Evolutionary conservation across 2,888 invertebrate species (phyloP), one percentile per base, ranked within the genome.

Genomic region (Leptarthrus brevirostris): DNA sequence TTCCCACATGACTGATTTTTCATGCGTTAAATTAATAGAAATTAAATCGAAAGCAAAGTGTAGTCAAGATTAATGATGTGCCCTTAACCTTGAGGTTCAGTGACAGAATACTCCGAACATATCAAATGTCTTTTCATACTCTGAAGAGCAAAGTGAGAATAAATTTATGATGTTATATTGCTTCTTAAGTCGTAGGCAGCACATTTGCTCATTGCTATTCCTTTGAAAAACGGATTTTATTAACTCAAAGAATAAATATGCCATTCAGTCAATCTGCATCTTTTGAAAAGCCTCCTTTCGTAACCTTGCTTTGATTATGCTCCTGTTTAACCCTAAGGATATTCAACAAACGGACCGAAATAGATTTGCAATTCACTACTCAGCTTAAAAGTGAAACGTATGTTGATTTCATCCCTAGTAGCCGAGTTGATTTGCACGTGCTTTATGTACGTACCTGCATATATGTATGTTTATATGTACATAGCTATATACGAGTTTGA

Each of bases 281-380:
- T 14, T 54, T 30, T 54, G 14, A 26, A 18, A 12, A 26, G 18
- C 6, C 3, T 8, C 6, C 18, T 22, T 4, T 18, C 26, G 24
- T 54, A 54, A 54, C 54, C 30, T 54, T 14, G 5, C 54, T 30
- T 30, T 54, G 54, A 54, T 26, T 54, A 26, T 14, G 26, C 54
- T 26, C 54, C 5, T 54, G n/a, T 10, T 26, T 14, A 24, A 26
- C 24, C 30, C 24, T 26, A 10, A n/a, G 24, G 54, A 26, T 24
- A 1, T 24, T 24, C 14, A 1, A 6, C 26, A 26, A 26, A n/a
- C 4, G 54, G 30, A 22, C 54, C 54, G 54, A 54, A 54, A 54
- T 52, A 54, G 54, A 26, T 54, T 54, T 54, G 54, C 54, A 24
- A 54, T 54, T 54, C 54, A 12, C 26, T 54, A 24, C 26, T 10